Conservation (phyloP, 1,140 invertebrate species). For the Antheraea pernyi region DNA sequence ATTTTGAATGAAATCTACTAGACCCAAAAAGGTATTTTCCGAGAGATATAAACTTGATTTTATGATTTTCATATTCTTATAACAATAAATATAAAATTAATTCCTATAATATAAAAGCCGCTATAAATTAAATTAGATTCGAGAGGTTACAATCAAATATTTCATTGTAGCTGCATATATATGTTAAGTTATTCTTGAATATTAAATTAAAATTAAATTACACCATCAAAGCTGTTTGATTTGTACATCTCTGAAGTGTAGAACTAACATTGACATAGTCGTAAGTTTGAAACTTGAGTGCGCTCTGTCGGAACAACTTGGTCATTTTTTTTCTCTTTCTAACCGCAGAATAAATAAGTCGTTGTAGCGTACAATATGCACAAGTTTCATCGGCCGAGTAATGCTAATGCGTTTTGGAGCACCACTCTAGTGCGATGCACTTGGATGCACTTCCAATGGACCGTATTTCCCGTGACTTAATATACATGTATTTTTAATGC, state of each 20-base stretch:
- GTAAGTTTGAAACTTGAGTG: slow-evolving; percentile 14
- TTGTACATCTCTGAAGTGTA: slow-evolving; percentile 33
- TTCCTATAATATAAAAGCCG: too few species aligned
- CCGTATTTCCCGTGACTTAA: slow-evolving; percentile 24
- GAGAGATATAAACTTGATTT: too few species aligned
- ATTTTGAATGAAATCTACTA: too few species aligned
- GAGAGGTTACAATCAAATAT: too few species aligned
- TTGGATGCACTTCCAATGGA: slow-evolving; percentile 33
- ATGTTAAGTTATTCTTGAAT: background rate
- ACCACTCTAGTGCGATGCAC: slow-evolving; percentile 38
- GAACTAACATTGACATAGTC: slow-evolving; percentile 36
- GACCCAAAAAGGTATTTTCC: too few species aligned
- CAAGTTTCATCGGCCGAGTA: slow-evolving; percentile 36
- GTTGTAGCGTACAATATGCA: slow-evolving; percentile 26
- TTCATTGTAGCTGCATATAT: too few species aligned
- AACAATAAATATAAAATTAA: too few species aligned
- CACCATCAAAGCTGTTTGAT: slow-evolving; percentile 29
- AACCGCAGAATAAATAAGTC: slow-evolving; percentile 23
- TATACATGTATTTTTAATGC: background rate
- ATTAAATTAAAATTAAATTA: slow-evolving; percentile 26
- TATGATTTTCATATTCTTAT: too few species aligned
- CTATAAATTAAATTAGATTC: too few species aligned
- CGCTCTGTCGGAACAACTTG: slow-evolving; percentile 20
- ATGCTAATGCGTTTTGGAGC: slow-evolving; percentile 50
- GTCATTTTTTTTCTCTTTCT: slow-evolving; percentile 23